Evolutionary conservation across 2,888 invertebrate genomes (phyloP), one percentile per base, ranked within the genome.

Genomic region (Amphiduros pacificus): DNA sequence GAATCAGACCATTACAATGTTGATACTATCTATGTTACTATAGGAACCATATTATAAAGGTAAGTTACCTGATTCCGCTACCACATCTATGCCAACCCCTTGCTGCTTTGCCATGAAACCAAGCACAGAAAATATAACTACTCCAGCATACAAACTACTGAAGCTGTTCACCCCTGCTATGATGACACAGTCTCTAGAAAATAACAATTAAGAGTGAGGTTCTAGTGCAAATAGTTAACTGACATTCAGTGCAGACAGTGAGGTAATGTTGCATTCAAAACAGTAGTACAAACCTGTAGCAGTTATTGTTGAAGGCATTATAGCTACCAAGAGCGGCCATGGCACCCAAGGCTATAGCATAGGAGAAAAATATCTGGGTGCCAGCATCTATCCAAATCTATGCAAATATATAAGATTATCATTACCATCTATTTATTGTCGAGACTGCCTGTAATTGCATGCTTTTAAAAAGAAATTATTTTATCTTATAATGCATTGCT

Each of bases 81-180:
- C 79, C 26, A 75, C 70, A 17, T 61, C 70, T 0, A 79, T 71
- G 26, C 69, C 68, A 4, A 77, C 72, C 6, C 73, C 73, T 60
- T 78, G 78, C 60, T 71, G 69, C 27, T 71, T 62, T 5, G 79
- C 77, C 79, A 79, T 79, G 63, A 75, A 77, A 17, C 79, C 79
- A 1, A 79, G 71, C n/a, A 78, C 73, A 28, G 77, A 74, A 66
- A 79, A 79, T 31, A 78, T 78, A 27, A 78, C 77, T 41, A 77
- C 70, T 2, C 79, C 79, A 20, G 78, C 74, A 26, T 59, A 91
- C 80, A 92, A 90, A 65, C 91, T 91, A 1, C 92, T 92, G 80
- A 91, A 90, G 73, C 90, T 90, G 83, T 92, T 92, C 40, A 92
- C 91, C 31, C 88, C 85, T 0, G 91, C 90, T 0, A 92, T 91